phyloP scores from a whole-genome alignment of 2,888 invertebrate species.

The Yponomeuta malinellus region DNA sequence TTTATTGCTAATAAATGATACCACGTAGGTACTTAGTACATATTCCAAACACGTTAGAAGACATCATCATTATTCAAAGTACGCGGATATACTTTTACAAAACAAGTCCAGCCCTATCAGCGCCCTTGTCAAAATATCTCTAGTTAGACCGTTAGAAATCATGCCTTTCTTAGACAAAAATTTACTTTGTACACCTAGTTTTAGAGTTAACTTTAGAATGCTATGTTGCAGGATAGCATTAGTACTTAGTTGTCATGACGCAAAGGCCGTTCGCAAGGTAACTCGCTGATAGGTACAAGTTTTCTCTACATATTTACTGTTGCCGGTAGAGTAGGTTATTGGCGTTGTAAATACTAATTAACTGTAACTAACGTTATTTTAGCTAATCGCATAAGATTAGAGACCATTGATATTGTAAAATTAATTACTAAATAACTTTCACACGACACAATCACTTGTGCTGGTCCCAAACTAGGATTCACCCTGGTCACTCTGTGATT shows the following conservation, averaged over 20 bases:
- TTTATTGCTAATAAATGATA: no score
- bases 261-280: conserved; percentile 39
- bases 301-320: background rate
- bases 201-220: background rate
- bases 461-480: no score
- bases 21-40: no score
- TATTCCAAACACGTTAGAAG: background rate
- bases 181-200: background rate
- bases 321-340: background rate
- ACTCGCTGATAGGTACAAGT: background rate
- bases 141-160: background rate
- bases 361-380: no score
- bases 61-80: background rate
- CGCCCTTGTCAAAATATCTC: conserved; percentile 6
- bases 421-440: no score
- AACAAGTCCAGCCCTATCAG: background rate
- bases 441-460: no score
- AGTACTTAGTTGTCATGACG: conserved; percentile 25
- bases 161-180: background rate
- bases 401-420: no score
- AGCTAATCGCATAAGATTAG: no score
- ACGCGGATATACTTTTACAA: conserved; percentile 5
- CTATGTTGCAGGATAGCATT: background rate
- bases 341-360: no score
- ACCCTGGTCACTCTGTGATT: no score